Base-by-base conservation (phyloP, 2,797 vertebrate genomes). In the Xiphophorus birchmanni region DNA sequence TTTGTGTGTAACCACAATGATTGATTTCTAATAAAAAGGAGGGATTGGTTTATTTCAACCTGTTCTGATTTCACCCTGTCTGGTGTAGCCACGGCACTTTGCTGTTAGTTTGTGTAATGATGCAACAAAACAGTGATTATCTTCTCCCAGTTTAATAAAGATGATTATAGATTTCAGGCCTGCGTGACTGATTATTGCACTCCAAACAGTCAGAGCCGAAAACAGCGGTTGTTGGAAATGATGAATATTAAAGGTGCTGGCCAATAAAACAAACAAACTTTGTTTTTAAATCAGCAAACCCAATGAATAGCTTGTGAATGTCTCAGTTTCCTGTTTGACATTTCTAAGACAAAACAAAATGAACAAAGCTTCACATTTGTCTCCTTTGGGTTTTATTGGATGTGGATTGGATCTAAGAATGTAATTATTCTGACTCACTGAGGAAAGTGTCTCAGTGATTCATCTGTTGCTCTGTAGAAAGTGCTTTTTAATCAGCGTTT, bases 61-160 rank as follows among this genome's bases (percentile, higher is more conserved):
- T 69, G 35, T 26, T 69, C 42, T 69, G 26, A 26, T 26, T 69
- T 69, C 23, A 17, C 5, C 26, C 67, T 44, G 23, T 44, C 40
- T 44, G 63, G 23, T 13, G 5, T 10, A 71, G 26, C 67, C 11
- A n/a, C 11, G 44, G 23, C 23, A 10, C 73, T 74, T 44, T 52
- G 44, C 72, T 47, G 17, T 6, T 73, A 15, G 7, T 50, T 35
- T 35, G 47, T 10, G 73, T 37, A 35, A 50, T 50, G 73, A 52
- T 50, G 73, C 17, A 74, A 50, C 47, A 50, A 74, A 29, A 50
- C 13, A 21, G n/a, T 35, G 71, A 80, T 75, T 54, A 75, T 71
- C 40, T n/a, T 45, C 40, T 76, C 45, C 47, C 45, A 37, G 29
- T 48, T 72, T 58, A 75, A 8, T 76, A 29, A 2, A 2, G 45